Percentiles rank a stretch among this genome's conserved stretches.
Evolutionary conservation across 2,888 invertebrate species (phyloP).

Genomic region (Pyrocoelia pectoralis): DNA sequence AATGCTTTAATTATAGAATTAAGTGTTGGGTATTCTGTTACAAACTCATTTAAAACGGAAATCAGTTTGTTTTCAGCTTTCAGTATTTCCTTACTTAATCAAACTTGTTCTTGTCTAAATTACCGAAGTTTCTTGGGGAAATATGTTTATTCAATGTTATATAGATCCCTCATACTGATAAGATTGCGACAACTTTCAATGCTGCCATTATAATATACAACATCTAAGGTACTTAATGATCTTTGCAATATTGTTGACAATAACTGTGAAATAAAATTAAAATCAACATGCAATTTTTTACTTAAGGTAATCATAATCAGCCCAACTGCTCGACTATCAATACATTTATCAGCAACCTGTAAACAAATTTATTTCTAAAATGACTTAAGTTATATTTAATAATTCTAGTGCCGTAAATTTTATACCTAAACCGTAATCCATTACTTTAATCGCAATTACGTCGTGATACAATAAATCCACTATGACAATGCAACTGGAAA

Average conservation of each 20-base stretch:
- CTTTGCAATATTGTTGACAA: neutral
- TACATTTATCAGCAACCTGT: neutral
- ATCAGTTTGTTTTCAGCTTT: slow-evolving; percentile 32
- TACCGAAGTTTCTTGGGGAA: slow-evolving; percentile 27
- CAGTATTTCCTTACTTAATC: slow-evolving; percentile 30
- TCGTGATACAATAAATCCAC: slow-evolving; percentile 17
- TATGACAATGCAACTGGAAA: slow-evolving; percentile 35
- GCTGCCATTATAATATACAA: slow-evolving; percentile 2
- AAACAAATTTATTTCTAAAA: neutral
- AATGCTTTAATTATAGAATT: slow-evolving; percentile 39
- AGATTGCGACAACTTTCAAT: slow-evolving; percentile 9
- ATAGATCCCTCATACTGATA: slow-evolving; percentile 15
- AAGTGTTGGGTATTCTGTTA: slow-evolving; percentile 41
- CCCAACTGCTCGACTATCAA: neutral
- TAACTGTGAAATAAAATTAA: slow-evolving; percentile 11
- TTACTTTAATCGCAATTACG: neutral
- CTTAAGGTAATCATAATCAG: slow-evolving; percentile 14
- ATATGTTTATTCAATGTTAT: slow-evolving; percentile 20
- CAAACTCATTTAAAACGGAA: slow-evolving; percentile 42
- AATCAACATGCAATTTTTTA: slow-evolving; percentile 17
- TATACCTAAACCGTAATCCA: neutral
- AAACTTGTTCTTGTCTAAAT: slow-evolving; percentile 33
- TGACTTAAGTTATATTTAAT: neutral
- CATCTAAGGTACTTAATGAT: slow-evolving; percentile 6
- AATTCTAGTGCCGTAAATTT: neutral